These are phyloP conservation scores for Mungos mungo DNA, from an alignment of 2,113 vertebrate species.

Conservation along the genomic window DNA sequence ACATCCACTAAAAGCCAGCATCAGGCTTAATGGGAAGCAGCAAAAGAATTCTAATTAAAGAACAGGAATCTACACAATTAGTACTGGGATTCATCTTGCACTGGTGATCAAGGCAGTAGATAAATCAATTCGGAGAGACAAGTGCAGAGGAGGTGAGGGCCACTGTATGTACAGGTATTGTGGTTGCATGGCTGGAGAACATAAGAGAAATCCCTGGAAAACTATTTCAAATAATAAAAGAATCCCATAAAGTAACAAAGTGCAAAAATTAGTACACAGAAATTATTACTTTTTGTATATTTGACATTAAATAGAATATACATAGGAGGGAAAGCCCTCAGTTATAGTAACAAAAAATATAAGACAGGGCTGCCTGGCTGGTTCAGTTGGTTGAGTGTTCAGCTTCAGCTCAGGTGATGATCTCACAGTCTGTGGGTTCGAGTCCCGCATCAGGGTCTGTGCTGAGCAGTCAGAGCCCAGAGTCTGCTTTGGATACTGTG, in stretches of 20 bases:
- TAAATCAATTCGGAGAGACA: slow-evolving; percentile 4
- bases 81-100: not conserved
- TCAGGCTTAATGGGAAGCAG: not conserved
- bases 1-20: not conserved
- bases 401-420: too few relatives aligned
- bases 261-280: not conserved
- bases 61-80: not conserved
- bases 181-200: not conserved
- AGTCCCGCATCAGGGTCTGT: too few relatives aligned
- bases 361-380: too few relatives aligned
- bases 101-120: not conserved
- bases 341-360: not conserved
- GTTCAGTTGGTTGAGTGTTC: too few relatives aligned
- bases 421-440: too few relatives aligned
- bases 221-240: not conserved
- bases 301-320: not conserved
- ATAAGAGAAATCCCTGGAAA: not conserved
- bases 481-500: too few relatives aligned
- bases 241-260: not conserved
- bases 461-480: too few relatives aligned
- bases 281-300: not conserved
- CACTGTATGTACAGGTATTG: not conserved
- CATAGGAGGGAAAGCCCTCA: not conserved
- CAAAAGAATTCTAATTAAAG: slow-evolving; percentile 28
- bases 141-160: not conserved